These are phyloP conservation scores for Solenodon paradoxus DNA, from an alignment of 2,113 vertebrate species.

Conservation along the genomic window DNA sequence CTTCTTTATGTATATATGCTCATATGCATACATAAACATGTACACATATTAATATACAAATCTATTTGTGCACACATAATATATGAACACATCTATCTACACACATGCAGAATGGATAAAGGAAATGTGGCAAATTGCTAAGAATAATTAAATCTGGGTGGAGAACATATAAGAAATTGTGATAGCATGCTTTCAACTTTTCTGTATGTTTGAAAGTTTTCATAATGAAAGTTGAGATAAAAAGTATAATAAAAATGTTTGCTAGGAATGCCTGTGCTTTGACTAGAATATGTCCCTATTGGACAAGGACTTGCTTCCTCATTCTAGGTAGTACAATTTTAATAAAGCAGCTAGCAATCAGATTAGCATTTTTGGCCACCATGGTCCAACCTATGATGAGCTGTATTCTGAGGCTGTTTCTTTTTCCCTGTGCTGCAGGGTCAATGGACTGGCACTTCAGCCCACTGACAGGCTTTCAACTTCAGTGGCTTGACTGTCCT, in stretches of 20 bases:
- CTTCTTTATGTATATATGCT: too few species aligned
- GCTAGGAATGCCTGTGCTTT: too few species aligned
- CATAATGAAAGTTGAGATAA: neutral
- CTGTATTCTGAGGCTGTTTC: neutral
- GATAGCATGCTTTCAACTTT: neutral
- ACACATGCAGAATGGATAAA: neutral
- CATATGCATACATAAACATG: too few species aligned
- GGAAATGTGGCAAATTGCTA: neutral
- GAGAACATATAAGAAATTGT: neutral
- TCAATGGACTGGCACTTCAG: rapidly evolving
- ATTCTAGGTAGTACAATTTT: neutral
- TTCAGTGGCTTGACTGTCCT: neutral
- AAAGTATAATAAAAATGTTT: neutral
- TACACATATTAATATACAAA: too few species aligned
- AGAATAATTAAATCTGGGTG: neutral
- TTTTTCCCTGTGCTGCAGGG: neutral
- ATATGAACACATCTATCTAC: neutral
- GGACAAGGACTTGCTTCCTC: neutral
- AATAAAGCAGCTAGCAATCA: neutral
- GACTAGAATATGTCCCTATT: neutral
- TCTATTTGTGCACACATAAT: neutral
- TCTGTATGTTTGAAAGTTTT: neutral
- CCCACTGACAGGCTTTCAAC: neutral
- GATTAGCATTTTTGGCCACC: neutral
- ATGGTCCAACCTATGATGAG: neutral